Evolutionary conservation across 1,140 invertebrate genomes (phyloP).

Genomic region (Achatina immaculata): DNA sequence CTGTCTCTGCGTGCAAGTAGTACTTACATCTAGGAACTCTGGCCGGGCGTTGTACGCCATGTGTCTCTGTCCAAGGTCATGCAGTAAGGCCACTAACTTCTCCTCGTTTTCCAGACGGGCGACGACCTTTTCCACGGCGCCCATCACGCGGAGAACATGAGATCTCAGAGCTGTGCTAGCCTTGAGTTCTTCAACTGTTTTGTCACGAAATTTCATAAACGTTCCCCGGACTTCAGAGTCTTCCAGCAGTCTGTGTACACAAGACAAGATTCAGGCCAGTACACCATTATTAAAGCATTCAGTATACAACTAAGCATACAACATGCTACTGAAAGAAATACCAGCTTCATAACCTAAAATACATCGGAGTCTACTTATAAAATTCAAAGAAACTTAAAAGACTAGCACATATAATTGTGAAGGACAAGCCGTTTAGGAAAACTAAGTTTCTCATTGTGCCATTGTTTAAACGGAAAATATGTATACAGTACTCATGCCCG

Average conservation of each 20-base stretch:
- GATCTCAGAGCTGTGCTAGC: conserved; percentile 22
- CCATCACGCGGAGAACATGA: conserved; percentile 33
- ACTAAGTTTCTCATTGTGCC: too few relatives aligned
- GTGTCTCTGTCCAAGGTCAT: conserved; percentile 36
- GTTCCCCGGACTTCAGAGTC: neutral
- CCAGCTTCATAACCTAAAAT: too few relatives aligned
- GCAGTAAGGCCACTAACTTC: conserved; percentile 20
- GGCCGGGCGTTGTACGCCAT: conserved; percentile 34
- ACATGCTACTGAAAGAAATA: too few relatives aligned
- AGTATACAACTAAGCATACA: too few relatives aligned
- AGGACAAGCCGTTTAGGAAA: too few relatives aligned
- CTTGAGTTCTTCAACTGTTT: conserved; percentile 26
- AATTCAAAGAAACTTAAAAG: too few relatives aligned
- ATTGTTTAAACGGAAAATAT: too few relatives aligned
- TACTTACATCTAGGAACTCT: conserved; percentile 37
- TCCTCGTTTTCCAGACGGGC: conserved; percentile 23
- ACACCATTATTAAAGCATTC: too few relatives aligned
- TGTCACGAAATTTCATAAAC: conserved; percentile 31
- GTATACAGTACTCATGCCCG: too few relatives aligned
- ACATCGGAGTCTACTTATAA: too few relatives aligned
- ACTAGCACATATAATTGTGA: too few relatives aligned
- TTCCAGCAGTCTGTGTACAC: conserved; percentile 24
- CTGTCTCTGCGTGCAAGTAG: neutral
- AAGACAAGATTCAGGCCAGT: too few relatives aligned
- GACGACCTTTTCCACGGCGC: conserved; percentile 32